These are phyloP conservation scores for Argentina silus DNA, from an alignment of 2,797 vertebrate species.

Conservation along the genomic window DNA sequence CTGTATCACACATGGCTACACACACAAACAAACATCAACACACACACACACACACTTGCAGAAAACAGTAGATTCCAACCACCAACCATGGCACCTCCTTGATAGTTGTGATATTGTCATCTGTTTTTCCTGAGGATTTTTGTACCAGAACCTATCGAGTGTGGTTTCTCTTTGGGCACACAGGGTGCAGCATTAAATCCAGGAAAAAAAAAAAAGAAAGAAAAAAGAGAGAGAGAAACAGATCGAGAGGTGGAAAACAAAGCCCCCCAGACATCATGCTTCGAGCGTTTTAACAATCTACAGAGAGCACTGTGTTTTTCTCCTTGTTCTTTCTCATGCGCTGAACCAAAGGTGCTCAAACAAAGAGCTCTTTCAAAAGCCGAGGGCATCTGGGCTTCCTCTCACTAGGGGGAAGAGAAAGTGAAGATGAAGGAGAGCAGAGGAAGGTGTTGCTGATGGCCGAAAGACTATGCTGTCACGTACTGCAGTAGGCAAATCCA, in stretches of 20 bases:
- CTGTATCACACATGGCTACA: neutral
- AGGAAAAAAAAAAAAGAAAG: slow-evolving; percentile 21
- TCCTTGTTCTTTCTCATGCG: slow-evolving; percentile 57
- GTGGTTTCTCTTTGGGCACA: slow-evolving; percentile 60
- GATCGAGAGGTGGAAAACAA: slow-evolving; percentile 36
- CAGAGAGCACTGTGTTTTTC: slow-evolving; percentile 27
- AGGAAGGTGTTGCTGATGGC: slow-evolving; percentile 1
- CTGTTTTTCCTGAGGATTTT: slow-evolving; percentile 26
- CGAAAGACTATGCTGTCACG: slow-evolving; percentile 1
- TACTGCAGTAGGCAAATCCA: neutral
- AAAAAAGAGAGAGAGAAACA: slow-evolving; percentile 50
- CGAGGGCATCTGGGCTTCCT: slow-evolving; percentile 55
- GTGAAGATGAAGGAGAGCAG: neutral
- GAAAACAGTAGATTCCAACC: neutral
- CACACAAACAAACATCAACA: slow-evolving; percentile 12
- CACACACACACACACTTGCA: slow-evolving; percentile 13
- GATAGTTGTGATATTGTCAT: slow-evolving; percentile 46
- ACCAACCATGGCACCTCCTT: slow-evolving; percentile 11
- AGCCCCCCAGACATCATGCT: slow-evolving; percentile 33
- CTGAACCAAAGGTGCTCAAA: slow-evolving; percentile 55
- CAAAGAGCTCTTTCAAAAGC: slow-evolving; percentile 41
- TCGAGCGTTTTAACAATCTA: slow-evolving; percentile 52
- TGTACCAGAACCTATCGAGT: slow-evolving; percentile 50
- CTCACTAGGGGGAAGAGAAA: neutral
- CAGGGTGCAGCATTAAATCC: slow-evolving; percentile 34